Conservation (phyloP, 2,888 invertebrate genomes). For the Drepana falcataria region DNA sequence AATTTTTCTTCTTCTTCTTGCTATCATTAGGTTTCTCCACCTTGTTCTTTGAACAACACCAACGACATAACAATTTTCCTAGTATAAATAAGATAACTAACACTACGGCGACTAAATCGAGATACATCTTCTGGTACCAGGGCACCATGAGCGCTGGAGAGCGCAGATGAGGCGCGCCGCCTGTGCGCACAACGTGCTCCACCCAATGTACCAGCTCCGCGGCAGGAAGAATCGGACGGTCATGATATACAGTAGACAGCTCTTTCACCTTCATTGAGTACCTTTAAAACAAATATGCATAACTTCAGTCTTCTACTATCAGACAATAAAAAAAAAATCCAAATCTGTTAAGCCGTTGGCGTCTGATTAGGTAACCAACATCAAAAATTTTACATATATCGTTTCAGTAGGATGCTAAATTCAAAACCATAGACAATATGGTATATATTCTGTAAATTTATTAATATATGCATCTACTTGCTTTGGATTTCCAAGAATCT, state of each 20-base stretch:
- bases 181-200: slow-evolving; percentile 78
- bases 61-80: not conserved
- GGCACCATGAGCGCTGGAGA: slow-evolving; percentile 23
- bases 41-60: not conserved
- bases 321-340: too few relatives aligned
- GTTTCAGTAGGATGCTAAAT: too few relatives aligned
- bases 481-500: slow-evolving; percentile 20
- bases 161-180: slow-evolving; percentile 67
- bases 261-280: slow-evolving; percentile 22
- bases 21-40: not conserved
- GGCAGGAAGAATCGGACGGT: slow-evolving; percentile 70
- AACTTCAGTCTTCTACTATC: too few relatives aligned
- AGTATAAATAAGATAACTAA: not conserved
- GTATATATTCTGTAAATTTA: too few relatives aligned
- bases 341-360: too few relatives aligned
- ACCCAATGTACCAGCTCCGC: slow-evolving; percentile 81
- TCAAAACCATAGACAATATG: too few relatives aligned
- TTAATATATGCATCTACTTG: not conserved
- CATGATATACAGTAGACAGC: slow-evolving; percentile 22
- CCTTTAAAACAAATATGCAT: slow-evolving; percentile 14
- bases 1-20: not conserved
- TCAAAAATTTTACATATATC: too few relatives aligned
- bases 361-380: too few relatives aligned
- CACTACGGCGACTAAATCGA: slow-evolving; percentile 18
- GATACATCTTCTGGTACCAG: slow-evolving; percentile 34